A percentile compares a stretch with the other conserved stretches of the same genome.
These are phyloP conservation scores for Todiramphus chloris DNA, from an alignment of 2,113 vertebrate genomes.

Conservation along the genomic window DNA sequence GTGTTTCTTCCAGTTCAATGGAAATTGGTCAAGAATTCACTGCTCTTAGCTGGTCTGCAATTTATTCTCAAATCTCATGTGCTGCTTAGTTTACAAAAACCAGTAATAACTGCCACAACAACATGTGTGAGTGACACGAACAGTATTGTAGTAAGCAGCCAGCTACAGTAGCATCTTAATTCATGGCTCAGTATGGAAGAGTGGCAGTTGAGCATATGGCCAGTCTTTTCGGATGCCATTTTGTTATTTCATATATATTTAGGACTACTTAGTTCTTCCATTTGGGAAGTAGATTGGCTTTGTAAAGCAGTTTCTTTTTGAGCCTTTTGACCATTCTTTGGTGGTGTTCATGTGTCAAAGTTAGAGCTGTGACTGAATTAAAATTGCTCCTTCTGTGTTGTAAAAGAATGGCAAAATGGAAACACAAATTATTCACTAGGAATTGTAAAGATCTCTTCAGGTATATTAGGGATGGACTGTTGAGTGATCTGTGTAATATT, in stretches of 20 bases:
- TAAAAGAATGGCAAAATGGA: neutral
- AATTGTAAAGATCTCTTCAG: neutral
- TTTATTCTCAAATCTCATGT: neutral
- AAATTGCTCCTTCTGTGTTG: neutral
- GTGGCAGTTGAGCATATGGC: constrained; percentile 46
- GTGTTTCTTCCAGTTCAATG: neutral
- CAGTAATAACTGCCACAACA: constrained; percentile 8
- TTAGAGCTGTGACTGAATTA: neutral
- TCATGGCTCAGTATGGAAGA: neutral
- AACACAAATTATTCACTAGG: neutral
- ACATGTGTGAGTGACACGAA: constrained; percentile 48
- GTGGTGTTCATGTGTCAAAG: neutral
- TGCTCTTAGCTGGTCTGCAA: neutral
- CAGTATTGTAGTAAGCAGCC: constrained; percentile 41
- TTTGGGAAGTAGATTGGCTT: neutral
- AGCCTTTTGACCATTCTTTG: neutral
- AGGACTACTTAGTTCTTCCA: neutral
- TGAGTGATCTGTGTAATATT: neutral
- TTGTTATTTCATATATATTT: neutral
- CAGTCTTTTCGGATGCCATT: neutral
- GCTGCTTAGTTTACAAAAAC: neutral
- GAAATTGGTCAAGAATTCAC: neutral
- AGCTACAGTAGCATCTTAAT: constrained; percentile 6
- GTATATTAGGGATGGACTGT: neutral
- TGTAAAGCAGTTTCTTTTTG: neutral